Evolutionary conservation across 23 tunicate genomes (phyloP).

Genomic region (Corella eumyota): DNA sequence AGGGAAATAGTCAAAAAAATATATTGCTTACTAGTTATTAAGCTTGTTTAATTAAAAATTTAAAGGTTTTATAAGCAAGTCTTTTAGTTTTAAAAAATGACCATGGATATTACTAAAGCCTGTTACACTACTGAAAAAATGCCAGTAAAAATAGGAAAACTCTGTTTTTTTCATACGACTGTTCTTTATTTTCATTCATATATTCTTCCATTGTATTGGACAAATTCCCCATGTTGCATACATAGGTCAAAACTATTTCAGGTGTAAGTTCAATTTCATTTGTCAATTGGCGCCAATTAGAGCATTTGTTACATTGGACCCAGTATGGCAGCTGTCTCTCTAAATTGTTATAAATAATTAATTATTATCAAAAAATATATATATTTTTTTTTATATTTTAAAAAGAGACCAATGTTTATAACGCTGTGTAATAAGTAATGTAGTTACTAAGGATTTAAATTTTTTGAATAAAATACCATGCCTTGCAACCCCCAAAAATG

Average conservation of each 20-base stretch:
- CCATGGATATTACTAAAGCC: neutral
- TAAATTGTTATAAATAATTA: no score
- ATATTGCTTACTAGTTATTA: neutral
- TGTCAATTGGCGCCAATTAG: constrained; percentile 50
- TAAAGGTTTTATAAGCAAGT: neutral
- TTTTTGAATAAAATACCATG: no score
- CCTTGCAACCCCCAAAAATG: no score
- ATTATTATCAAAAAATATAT: constrained; percentile 1
- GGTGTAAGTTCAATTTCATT: constrained; percentile 64
- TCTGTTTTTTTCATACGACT: neutral
- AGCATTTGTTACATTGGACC: constrained; percentile 58
- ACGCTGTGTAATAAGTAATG: neutral
- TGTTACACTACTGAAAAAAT: neutral
- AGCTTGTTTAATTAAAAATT: neutral
- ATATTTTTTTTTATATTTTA: neutral
- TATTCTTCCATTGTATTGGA: constrained; percentile 32
- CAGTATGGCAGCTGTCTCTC: constrained; percentile 72
- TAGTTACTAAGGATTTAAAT: no score
- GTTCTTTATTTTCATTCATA: constrained; percentile 1
- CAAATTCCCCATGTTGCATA: constrained; percentile 62
- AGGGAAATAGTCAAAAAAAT: no score
- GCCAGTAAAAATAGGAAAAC: neutral
- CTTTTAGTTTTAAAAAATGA: neutral
- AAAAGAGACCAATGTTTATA: neutral
- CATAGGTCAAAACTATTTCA: constrained; percentile 28